phyloP scores from a whole-genome alignment of 1,140 invertebrate genomes.

The Tetramorium simillimum region DNA sequence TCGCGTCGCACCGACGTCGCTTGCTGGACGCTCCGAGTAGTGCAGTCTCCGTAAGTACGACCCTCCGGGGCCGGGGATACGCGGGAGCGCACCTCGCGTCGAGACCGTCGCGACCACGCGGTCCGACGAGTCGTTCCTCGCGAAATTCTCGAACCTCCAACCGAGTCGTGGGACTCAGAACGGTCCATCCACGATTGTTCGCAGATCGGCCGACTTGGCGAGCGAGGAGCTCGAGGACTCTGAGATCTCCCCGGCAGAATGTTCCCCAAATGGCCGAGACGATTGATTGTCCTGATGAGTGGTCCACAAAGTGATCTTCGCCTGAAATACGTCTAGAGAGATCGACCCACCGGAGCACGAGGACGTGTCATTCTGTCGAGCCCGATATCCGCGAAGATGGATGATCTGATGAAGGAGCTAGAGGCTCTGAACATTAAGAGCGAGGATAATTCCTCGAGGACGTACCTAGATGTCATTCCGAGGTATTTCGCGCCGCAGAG shows the following conservation, averaged over 20 bases:
- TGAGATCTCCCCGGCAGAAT: not conserved
- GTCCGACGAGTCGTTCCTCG: not conserved
- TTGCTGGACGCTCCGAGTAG: not conserved
- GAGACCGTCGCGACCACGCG: not conserved
- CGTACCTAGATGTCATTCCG: slow-evolving; percentile 71
- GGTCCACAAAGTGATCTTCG: not conserved
- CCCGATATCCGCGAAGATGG: slow-evolving; percentile 45
- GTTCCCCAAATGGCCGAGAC: not conserved
- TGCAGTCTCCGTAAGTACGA: not conserved
- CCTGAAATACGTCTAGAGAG: not conserved
- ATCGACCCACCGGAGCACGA: not conserved
- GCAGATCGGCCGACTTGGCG: not conserved
- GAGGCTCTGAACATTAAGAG: slow-evolving; percentile 57
- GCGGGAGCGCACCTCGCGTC: not conserved
- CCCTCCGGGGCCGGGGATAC: not conserved
- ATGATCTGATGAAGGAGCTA: slow-evolving; percentile 53
- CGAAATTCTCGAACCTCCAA: not conserved
- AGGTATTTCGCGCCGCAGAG: slow-evolving; percentile 75
- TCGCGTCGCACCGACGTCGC: not conserved
- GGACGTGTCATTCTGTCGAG: not conserved
- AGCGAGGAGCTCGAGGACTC: not conserved
- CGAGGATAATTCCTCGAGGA: slow-evolving; percentile 70
- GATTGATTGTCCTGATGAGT: not conserved
- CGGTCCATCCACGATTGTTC: not conserved
- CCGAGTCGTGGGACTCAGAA: not conserved